phyloP scores from a whole-genome alignment of 35 echinoderm and acorn worm species.

The Diadema setosum region DNA sequence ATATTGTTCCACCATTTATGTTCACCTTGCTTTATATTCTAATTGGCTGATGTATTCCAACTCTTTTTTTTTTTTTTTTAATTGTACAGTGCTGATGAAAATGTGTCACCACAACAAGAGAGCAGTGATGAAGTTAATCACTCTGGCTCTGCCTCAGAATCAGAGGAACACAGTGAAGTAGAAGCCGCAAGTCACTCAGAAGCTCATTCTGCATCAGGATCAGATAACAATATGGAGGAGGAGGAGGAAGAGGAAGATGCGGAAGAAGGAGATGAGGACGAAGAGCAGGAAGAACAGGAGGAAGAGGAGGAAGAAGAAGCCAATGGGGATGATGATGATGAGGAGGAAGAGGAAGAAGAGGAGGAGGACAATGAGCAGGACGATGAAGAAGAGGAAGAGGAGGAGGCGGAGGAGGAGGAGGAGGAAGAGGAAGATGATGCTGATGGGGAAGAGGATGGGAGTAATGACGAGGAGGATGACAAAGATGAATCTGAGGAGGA shows the following conservation, averaged over 20 bases:
- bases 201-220: conserved; percentile 36
- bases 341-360: conserved; percentile 50
- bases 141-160: conserved; percentile 29
- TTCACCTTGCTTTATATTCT: too few species aligned
- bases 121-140: conserved; percentile 7
- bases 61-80: neutral
- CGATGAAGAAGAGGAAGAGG: conserved; percentile 65
- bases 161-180: conserved; percentile 30
- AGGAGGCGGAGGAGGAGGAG: conserved; percentile 58
- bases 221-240: conserved; percentile 30
- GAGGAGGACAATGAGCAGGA: conserved; percentile 41
- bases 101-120: neutral
- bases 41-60: too few species aligned
- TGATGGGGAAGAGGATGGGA: too few species aligned
- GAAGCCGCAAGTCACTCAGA: conserved; percentile 34
- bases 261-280: conserved; percentile 22
- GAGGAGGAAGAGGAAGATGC: conserved; percentile 61
- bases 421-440: conserved; percentile 8
- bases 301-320: conserved; percentile 17
- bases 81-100: conserved; percentile 6
- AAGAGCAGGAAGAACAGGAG: conserved; percentile 5
- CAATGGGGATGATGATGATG: conserved; percentile 18
- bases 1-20: too few species aligned
- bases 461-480: conserved; percentile 10
- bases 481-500: neutral